Evolutionary conservation across 2,888 invertebrate genomes (phyloP), one percentile per base, ranked within the genome.

Genomic region (Dichetophora obliterata): DNA sequence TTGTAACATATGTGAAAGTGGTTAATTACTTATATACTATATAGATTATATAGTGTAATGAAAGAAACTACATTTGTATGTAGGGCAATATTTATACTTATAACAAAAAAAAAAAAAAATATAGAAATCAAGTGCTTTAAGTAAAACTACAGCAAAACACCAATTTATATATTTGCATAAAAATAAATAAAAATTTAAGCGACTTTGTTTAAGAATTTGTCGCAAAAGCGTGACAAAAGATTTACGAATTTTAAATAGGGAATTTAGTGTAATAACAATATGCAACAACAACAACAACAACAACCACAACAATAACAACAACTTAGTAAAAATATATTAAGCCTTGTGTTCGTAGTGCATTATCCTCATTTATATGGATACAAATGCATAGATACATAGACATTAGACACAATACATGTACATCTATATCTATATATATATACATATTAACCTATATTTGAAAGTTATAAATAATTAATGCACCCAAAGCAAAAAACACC

Each of bases 341-440:
- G 52, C 34, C 54, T 54, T 52, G 69, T 34, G 52, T 70, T 70
- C 52, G 69, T 52, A 70, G 69, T 54, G 69, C 69, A 70, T 70
- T 70, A 70, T 70, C 69, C 52, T 70, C 6, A 54, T 54, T 52
- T 24, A 48, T 69, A 50, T 31, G 16, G 19, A 31, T 27, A 70
- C 31, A 52, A 16, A 70, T 43, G 43, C 34, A 37, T 63, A 37
- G n/a, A 43, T 19, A 43, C 3, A 16, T 27, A 16, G 37, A 31
- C 31, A 63, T 16, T 11, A 34, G 22, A 27, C 2, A 61, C n/a
- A 16, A 61, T 11, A 24, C 5, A 61, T 11, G 16, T 31, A 24
- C 31, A 24, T 5, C 61, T 61, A 61, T 14, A 65, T 65, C 19
- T 11, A 31, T 65, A 43, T 19, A 65, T 22, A 43, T n/a, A 19